A percentile compares a stretch with the other conserved stretches of the same genome.
phyloP scores from a whole-genome alignment of 2,113 vertebrate genomes.

The Polypterus bichir region DNA sequence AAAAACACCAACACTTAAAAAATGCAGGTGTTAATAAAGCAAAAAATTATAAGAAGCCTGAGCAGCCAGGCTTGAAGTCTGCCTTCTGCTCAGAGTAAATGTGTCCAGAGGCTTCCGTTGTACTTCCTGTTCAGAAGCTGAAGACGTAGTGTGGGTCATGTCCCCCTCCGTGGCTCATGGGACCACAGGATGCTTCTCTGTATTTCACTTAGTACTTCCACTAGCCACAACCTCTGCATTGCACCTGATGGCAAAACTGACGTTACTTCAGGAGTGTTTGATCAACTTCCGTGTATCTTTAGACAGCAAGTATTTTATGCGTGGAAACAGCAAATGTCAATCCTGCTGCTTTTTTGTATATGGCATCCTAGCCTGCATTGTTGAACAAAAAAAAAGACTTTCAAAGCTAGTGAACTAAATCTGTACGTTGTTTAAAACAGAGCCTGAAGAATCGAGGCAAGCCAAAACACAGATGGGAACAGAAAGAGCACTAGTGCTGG shows the following conservation, averaged over 20 bases:
- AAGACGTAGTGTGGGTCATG: constrained; percentile 19
- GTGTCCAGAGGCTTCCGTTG: neutral
- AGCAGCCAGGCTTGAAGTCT: neutral
- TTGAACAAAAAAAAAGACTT: constrained; percentile 2
- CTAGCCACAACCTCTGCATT: constrained; percentile 38
- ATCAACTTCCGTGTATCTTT: constrained; percentile 23
- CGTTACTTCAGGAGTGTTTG: constrained; percentile 21
- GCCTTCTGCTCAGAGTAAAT: neutral
- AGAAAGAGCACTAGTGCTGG: constrained; percentile 79
- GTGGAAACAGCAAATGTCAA: constrained; percentile 3
- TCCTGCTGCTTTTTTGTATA: neutral
- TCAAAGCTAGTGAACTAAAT: neutral
- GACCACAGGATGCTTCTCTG: constrained; percentile 28
- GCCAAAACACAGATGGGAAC: constrained; percentile 72
- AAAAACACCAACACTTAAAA: neutral
- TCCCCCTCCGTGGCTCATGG: constrained; percentile 32
- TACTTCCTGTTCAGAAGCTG: neutral
- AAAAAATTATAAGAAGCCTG: too few relatives aligned
- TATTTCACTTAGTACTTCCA: constrained; percentile 17
- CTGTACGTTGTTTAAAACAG: constrained; percentile 22
- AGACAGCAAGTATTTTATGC: neutral
- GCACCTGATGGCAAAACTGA: neutral
- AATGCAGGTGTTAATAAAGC: neutral
- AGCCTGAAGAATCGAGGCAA: constrained; percentile 55
- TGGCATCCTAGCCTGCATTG: too few relatives aligned